A percentile compares a stretch with the other conserved stretches of the same genome.
Conservation (phyloP, 2,113 vertebrate species). For the Protomyctophum bolini region DNA sequence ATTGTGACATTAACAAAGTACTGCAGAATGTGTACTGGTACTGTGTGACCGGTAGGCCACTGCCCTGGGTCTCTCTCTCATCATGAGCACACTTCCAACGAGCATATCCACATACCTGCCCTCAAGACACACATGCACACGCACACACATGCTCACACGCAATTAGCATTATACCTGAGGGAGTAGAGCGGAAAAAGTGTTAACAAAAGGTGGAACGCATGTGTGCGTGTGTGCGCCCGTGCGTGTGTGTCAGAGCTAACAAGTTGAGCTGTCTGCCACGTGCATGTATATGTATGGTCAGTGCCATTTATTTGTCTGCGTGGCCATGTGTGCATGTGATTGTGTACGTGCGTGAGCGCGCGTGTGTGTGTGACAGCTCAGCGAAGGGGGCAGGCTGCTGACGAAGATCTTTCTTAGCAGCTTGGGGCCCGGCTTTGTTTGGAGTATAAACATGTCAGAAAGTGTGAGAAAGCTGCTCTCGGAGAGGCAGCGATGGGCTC, state of each 20-base stretch:
- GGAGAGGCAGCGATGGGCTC: conserved; percentile 22
- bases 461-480: conserved; percentile 73
- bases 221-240: neutral
- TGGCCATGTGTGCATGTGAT: neutral
- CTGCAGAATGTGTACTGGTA: neutral
- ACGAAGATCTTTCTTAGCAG: conserved; percentile 65
- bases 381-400: conserved; percentile 64
- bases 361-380: neutral
- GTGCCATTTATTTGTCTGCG: neutral
- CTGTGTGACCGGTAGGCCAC: neutral
- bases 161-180: conserved; percentile 12
- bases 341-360: neutral
- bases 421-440: conserved; percentile 65
- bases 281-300: neutral
- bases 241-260: too few relatives aligned
- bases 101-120: conserved; percentile 3
- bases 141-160: conserved; percentile 58
- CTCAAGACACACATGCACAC: conserved; percentile 69
- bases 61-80: neutral
- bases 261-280: neutral
- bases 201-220: conserved; percentile 19
- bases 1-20: conserved; percentile 17
- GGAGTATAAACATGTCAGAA: conserved; percentile 74
- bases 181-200: neutral
- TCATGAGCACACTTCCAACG: too few relatives aligned